phyloP scores from a whole-genome alignment of 2,888 invertebrate genomes.

The Psococerastis gibbosa region DNA sequence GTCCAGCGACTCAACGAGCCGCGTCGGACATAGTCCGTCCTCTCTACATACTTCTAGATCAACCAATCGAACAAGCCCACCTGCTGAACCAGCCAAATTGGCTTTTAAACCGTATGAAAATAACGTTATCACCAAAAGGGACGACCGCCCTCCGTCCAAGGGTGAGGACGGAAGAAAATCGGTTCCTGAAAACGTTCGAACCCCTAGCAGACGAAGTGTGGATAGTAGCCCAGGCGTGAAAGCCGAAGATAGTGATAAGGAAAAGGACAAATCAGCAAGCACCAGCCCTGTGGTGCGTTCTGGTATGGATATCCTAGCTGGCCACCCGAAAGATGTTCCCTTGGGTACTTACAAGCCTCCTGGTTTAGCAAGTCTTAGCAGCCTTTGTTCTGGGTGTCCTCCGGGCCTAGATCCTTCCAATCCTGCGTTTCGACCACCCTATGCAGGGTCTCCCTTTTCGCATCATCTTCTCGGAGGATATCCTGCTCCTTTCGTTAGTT shows the following conservation, averaged over 20 bases:
- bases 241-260: conserved; percentile 32
- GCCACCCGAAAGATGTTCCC: conserved; percentile 55
- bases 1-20: conserved; percentile 41
- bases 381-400: conserved; percentile 46
- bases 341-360: conserved; percentile 44
- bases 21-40: conserved; percentile 23
- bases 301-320: conserved; percentile 57
- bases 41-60: conserved; percentile 21
- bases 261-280: conserved; percentile 46
- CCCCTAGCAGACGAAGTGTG: conserved; percentile 18
- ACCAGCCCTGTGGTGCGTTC: conserved; percentile 51
- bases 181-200: conserved; percentile 14
- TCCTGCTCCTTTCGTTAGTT: conserved; percentile 54
- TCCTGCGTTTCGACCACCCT: conserved; percentile 71
- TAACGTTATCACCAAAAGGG: conserved; percentile 41
- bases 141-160: conserved; percentile 20
- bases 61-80: conserved; percentile 10
- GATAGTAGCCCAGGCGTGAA: conserved; percentile 31
- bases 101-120: conserved; percentile 58
- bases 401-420: conserved; percentile 62
- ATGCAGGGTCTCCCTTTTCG: conserved; percentile 51
- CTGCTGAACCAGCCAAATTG: conserved; percentile 15
- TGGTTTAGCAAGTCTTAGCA: conserved; percentile 27
- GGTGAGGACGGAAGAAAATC: conserved; percentile 13
- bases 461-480: conserved; percentile 43